phyloP scores from a whole-genome alignment of 2,888 invertebrate species.

The Cepaea hortensis region DNA sequence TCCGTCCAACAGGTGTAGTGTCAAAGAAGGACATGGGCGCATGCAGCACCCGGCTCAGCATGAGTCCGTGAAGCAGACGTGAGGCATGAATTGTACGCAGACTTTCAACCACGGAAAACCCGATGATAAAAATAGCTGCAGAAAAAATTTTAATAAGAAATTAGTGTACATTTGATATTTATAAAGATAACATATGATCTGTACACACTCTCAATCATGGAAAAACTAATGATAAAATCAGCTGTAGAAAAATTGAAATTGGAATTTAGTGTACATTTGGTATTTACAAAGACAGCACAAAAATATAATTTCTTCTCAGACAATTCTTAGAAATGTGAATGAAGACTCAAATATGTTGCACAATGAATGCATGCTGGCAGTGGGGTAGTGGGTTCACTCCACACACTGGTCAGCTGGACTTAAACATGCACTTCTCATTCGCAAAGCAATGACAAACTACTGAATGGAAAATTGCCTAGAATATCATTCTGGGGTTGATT shows the following conservation, averaged over 20 bases:
- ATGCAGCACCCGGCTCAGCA: constrained; percentile 71
- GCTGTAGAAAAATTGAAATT: not conserved
- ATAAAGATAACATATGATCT: too few species aligned
- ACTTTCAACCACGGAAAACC: constrained; percentile 62
- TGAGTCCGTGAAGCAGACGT: constrained; percentile 53
- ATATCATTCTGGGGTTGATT: too few species aligned
- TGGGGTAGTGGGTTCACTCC: too few species aligned
- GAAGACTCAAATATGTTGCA: not conserved
- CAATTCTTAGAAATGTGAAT: not conserved
- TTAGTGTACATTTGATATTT: too few species aligned
- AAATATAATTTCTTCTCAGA: not conserved
- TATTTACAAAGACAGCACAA: not conserved
- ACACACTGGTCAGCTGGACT: too few species aligned
- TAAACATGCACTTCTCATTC: too few species aligned
- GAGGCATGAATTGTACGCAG: constrained; percentile 74
- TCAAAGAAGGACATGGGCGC: constrained; percentile 77
- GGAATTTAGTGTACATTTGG: not conserved
- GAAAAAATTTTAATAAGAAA: not conserved
- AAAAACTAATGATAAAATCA: constrained; percentile 35
- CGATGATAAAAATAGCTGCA: constrained; percentile 36
- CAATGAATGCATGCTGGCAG: not conserved
- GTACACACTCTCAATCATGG: constrained; percentile 64
- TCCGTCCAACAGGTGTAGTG: constrained; percentile 76
- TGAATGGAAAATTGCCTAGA: too few species aligned
- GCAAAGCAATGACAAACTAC: too few species aligned